phyloP scores from a whole-genome alignment of 2,888 invertebrate species.

The Abrostola tripartita region DNA sequence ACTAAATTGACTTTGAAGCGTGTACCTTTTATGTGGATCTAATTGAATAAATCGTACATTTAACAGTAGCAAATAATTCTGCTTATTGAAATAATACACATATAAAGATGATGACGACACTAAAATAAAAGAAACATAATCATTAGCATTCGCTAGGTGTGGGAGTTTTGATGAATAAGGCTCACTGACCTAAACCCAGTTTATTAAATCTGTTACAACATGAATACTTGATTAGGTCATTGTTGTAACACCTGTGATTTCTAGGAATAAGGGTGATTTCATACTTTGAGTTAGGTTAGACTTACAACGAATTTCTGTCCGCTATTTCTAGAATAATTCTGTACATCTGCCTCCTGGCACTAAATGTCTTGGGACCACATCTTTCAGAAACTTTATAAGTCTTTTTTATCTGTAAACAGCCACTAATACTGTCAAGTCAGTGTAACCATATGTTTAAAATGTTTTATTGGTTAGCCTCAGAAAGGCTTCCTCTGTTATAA shows the following conservation, averaged over 20 bases:
- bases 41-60: too few relatives aligned
- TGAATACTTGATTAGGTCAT: constrained; percentile 59
- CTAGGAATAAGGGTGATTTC: constrained; percentile 15
- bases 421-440: constrained; percentile 19
- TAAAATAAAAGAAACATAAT: constrained; percentile 45
- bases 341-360: neutral
- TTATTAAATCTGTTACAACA: constrained; percentile 54
- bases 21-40: neutral
- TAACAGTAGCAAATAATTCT: neutral
- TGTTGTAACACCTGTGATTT: constrained; percentile 48
- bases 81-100: neutral
- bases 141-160: constrained; percentile 50
- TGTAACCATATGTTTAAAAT: constrained; percentile 18
- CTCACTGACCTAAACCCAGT: constrained; percentile 63
- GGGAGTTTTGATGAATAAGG: constrained; percentile 65
- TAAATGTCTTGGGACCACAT: neutral
- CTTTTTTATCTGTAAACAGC: neutral
- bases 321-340: too few relatives aligned
- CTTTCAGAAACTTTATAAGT: neutral
- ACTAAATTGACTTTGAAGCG: neutral
- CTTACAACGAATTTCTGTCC: neutral
- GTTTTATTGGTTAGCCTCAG: constrained; percentile 11
- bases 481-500: constrained; percentile 18
- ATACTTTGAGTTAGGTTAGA: neutral
- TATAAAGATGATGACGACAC: constrained; percentile 35